Base-by-base conservation (phyloP, 2,113 vertebrate species). In the Sitta europaea region DNA sequence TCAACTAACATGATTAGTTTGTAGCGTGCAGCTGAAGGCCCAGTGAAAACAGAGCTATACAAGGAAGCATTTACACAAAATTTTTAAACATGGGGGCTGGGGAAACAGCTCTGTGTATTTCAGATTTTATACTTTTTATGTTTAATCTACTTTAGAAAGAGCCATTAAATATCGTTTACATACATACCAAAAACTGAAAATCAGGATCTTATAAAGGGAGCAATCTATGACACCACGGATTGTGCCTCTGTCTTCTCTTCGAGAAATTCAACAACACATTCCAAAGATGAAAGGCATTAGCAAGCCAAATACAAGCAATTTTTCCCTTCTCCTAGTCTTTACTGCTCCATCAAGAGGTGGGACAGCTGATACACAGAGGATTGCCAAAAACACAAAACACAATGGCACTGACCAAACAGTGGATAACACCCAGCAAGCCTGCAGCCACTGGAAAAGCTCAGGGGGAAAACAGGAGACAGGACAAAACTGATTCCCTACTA, bases 191-290 rank as follows among this genome's bases (percentile, higher is more conserved):
- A 90, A 48, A 27, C 10, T 6, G 1, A 59, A 86, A 76, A 47
- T 62, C 5, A 43, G 6, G 29, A 15, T 11, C 23, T 45, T 45
- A 23, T 2, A 68, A 59, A 33, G 10, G 12, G 12, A 78, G 35
- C 8, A 75, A 72, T 2, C 35, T 17, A 1, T 14, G 16, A 14
- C 17, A 74, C 18, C 1, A 0, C 1, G 14, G 18, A 4, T 40
- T 12, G 66, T 11, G 24, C 10, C 66, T 57, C n/a, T 38, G 10
- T 14, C 42, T 40, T 45, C 38, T 61, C 33, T 54, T 63, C 9
- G 5, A 14, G 28, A 67, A 86, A 86, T 65, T 40, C 53, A 55
- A 14, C 17, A 48, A 27, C 15, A 70, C 23, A 62, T 67, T 79
- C 25, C 36, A 88, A 51, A 67, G 63, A 27, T 1, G 1, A 48